Evolutionary conservation across 2,888 invertebrate genomes (phyloP).

Genomic region (Orthosia incerta): DNA sequence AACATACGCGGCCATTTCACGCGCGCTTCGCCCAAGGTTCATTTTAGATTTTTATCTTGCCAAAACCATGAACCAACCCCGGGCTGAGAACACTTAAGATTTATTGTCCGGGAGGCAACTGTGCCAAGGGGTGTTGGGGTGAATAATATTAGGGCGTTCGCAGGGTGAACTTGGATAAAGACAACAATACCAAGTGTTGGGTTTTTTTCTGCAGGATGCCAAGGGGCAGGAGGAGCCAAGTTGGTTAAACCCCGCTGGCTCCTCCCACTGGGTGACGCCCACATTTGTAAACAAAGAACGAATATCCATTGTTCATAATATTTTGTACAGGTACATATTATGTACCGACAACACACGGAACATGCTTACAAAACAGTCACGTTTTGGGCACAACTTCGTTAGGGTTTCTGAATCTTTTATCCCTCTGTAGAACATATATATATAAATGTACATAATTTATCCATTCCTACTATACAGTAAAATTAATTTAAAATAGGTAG

Average conservation of each 20-base stretch:
- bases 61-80: conserved; percentile 1
- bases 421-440: background rate
- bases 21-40: background rate
- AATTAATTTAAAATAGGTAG: background rate
- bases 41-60: background rate
- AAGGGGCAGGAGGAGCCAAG: conserved; percentile 51
- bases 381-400: background rate
- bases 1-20: conserved; percentile 5
- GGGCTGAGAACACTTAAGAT: conserved; percentile 33
- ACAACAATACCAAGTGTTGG: conserved; percentile 10
- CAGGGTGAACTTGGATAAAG: conserved; percentile 8
- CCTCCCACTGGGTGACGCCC: conserved; percentile 52
- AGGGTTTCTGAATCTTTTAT: background rate
- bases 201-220: conserved; percentile 7
- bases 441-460: background rate
- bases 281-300: conserved; percentile 28
- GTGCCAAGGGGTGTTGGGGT: conserved; percentile 14
- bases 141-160: conserved; percentile 5
- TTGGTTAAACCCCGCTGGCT: conserved; percentile 45
- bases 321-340: background rate
- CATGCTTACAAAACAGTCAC: too few species aligned
- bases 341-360: background rate
- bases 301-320: background rate
- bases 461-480: too few species aligned
- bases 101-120: conserved; percentile 30